Conservation (phyloP, 2,797 vertebrate species). For the Bovichtus variegatus region DNA sequence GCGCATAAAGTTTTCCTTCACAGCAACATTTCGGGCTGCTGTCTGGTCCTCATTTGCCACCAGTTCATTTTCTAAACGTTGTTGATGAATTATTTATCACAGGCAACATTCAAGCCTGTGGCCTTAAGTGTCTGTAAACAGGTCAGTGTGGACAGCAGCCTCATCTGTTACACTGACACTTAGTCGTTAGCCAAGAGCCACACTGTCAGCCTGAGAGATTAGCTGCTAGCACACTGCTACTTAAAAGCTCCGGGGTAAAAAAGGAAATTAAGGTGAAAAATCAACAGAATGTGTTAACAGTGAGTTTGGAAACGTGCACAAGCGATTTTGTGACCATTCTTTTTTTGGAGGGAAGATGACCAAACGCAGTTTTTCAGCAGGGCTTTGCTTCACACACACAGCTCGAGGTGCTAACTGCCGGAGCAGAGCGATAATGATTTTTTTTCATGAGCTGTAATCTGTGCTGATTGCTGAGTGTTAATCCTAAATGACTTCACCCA, state of each 20-base stretch:
- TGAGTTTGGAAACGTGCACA: not conserved
- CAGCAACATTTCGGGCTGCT: not conserved
- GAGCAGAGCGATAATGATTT: slow-evolving; percentile 9
- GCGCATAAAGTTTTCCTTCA: too few relatives aligned
- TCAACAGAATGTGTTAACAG: slow-evolving; percentile 22
- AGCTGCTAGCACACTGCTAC: slow-evolving; percentile 43
- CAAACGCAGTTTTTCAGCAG: not conserved
- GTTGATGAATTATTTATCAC: slow-evolving; percentile 40
- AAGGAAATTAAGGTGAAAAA: slow-evolving; percentile 35
- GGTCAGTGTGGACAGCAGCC: slow-evolving; percentile 64
- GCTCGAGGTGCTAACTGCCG: slow-evolving; percentile 30
- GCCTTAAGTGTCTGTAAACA: slow-evolving; percentile 63
- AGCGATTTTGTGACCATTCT: slow-evolving; percentile 9
- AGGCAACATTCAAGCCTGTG: slow-evolving; percentile 32
- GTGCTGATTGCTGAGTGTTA: slow-evolving; percentile 44
- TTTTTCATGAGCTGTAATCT: slow-evolving; percentile 46
- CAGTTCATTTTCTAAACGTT: slow-evolving; percentile 42
- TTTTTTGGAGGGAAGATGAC: slow-evolving; percentile 12
- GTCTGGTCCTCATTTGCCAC: slow-evolving; percentile 32
- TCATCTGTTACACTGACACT: slow-evolving; percentile 80
- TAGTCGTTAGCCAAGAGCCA: slow-evolving; percentile 75
- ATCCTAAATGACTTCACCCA: slow-evolving; percentile 35
- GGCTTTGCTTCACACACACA: not conserved
- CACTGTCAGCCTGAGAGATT: slow-evolving; percentile 75
- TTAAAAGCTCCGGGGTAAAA: slow-evolving; percentile 33